Evolutionary conservation across 2,888 invertebrate genomes (phyloP), one percentile per base, ranked within the genome.

Genomic region (Cyrtodaria siliqua): DNA sequence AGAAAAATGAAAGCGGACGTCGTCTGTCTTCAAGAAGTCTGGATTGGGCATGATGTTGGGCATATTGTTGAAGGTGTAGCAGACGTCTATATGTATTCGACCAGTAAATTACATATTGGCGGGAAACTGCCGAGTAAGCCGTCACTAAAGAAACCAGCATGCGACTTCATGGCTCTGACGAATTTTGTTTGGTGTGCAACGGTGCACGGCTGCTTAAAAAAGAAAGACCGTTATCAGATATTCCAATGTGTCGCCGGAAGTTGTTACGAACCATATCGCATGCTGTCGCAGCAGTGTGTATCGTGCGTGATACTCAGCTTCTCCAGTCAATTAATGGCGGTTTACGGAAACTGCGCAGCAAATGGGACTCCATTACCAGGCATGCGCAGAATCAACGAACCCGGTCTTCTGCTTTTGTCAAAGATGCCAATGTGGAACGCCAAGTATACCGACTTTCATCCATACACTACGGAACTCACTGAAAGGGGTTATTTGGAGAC

Each of bases 31-130:
- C 69, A 76, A 23, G 75, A 76, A 52, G 69, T 76, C 38, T 76
- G 75, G 75, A 61, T 76, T 23, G 75, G 70, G 6, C 64, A 76
- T 26, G 75, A 76, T 52, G 56, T 76, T 3, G 75, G 70, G 40
- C 18, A 44, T 29, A 49, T 76, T 9, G 57, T 53, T 1, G 23
- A 55, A 6, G 47, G 50, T 14, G 38, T 76, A 16, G 20, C 50
- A 1, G 50, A 61, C 16, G 26, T 44, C 12, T 76, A 76, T 56
- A 29, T 24, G 6, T 62, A 42, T 47, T 70, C 75, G 2, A 42
- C 27, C 38, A 76, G 75, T 29, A 76, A 76, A 52, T 18, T 76
- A 3, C 75, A 76, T 24, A 24, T 55, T 3, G 18, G 24, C 4
- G 68, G 68, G 16, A 52, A 63, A 20, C 44, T 76, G 12, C 66